A percentile compares a stretch with the other conserved stretches of the same genome.
Evolutionary conservation across 1,140 invertebrate species (phyloP).

Genomic region (Propsilocerus akamusi): DNA sequence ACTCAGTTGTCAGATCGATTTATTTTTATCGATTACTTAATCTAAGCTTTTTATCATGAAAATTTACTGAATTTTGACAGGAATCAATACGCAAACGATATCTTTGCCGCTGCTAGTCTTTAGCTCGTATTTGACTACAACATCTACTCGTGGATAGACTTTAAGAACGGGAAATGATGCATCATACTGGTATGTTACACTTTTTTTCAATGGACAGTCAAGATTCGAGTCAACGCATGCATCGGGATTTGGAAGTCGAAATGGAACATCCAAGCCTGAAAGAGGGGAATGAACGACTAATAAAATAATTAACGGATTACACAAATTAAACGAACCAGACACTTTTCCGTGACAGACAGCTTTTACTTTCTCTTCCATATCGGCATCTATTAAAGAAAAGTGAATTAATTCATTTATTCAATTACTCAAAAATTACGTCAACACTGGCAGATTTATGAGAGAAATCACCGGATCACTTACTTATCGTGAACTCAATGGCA

Average conservation of each 20-base stretch:
- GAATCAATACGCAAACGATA: conserved; percentile 44
- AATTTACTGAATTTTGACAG: conserved; percentile 34
- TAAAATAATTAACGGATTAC: neutral
- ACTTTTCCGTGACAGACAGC: conserved; percentile 5
- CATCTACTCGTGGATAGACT: conserved; percentile 41
- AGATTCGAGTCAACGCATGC: conserved; percentile 43
- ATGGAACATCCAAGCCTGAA: conserved; percentile 44
- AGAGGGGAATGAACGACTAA: conserved; percentile 43
- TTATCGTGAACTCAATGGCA: conserved; percentile 32
- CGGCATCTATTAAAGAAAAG: neutral
- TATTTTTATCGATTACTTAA: no score
- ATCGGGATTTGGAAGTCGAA: conserved; percentile 43
- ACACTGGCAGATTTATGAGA: neutral
- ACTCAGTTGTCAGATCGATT: no score
- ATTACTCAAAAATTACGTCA: neutral
- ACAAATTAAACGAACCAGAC: conserved; percentile 20
- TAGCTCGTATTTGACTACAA: conserved; percentile 53
- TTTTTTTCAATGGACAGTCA: conserved; percentile 40
- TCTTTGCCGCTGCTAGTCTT: conserved; percentile 34
- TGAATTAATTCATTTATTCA: neutral
- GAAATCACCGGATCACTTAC: no score
- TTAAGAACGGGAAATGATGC: conserved; percentile 36
- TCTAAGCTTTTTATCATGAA: no score
- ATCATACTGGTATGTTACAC: conserved; percentile 33
- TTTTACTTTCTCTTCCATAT: neutral